A percentile compares a stretch with the other conserved stretches of the same genome.
These are phyloP conservation scores for Trypoxylon attenuatum DNA, from an alignment of 2,888 invertebrate species.

Conservation along the genomic window DNA sequence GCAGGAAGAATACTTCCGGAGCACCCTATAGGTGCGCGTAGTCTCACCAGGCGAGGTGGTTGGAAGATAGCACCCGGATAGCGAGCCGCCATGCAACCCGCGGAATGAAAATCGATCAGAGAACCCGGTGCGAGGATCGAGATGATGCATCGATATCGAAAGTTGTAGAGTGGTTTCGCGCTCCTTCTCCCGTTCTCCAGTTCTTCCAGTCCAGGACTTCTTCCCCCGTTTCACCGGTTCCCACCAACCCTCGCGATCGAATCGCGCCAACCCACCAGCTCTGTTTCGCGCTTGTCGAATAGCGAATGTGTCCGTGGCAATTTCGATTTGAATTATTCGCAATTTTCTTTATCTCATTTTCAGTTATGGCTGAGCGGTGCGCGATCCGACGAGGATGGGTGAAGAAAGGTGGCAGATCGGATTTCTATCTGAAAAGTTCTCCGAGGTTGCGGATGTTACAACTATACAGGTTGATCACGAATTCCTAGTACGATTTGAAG, in stretches of 20 bases:
- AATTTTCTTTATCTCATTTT: slow-evolving; percentile 68
- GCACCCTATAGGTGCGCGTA: slow-evolving; percentile 59
- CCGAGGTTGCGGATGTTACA: slow-evolving; percentile 19
- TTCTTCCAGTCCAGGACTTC: slow-evolving; percentile 31
- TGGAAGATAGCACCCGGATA: slow-evolving; percentile 69
- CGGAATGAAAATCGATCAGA: slow-evolving; percentile 74
- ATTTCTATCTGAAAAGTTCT: slow-evolving; percentile 49
- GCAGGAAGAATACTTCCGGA: slow-evolving; percentile 42
- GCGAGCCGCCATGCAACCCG: slow-evolving; percentile 67
- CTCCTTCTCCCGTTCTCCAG: slow-evolving; percentile 35
- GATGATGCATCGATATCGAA: slow-evolving; percentile 75
- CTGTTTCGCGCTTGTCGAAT: slow-evolving; percentile 46
- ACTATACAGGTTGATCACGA: too few species aligned
- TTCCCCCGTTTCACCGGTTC: slow-evolving; percentile 7
- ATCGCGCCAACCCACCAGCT: slow-evolving; percentile 46
- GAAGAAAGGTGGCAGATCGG: slow-evolving; percentile 44
- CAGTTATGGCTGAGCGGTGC: slow-evolving; percentile 27
- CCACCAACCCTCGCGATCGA: slow-evolving; percentile 53
- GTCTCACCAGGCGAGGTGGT: slow-evolving; percentile 61
- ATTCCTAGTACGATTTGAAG: too few species aligned
- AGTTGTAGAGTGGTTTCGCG: slow-evolving; percentile 71
- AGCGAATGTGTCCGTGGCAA: slow-evolving; percentile 66
- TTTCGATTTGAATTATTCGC: slow-evolving; percentile 71
- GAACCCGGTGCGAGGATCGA: slow-evolving; percentile 68
- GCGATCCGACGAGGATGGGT: slow-evolving; percentile 30